Conservation (phyloP, 1,140 invertebrate species). For the Drosophila seguyi region DNA sequence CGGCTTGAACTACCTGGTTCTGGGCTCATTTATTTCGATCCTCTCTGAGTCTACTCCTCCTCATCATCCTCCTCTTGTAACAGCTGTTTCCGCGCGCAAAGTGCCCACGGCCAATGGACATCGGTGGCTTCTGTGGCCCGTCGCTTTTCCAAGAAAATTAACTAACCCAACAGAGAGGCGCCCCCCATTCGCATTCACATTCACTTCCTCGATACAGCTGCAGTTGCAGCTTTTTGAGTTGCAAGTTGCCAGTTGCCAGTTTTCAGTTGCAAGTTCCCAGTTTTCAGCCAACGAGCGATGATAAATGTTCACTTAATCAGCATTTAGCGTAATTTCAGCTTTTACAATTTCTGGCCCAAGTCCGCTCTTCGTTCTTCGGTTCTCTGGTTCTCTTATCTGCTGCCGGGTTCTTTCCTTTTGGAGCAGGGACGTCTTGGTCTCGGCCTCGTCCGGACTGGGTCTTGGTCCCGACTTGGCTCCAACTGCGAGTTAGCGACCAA, state of each 20-base stretch:
- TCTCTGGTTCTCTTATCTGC: slow-evolving; percentile 28
- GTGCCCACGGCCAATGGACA: slow-evolving; percentile 34
- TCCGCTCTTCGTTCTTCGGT: slow-evolving; percentile 24
- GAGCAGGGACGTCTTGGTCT: slow-evolving; percentile 33
- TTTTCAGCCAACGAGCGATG: slow-evolving; percentile 70
- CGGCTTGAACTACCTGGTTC: slow-evolving; percentile 29
- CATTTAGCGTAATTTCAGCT: slow-evolving; percentile 85
- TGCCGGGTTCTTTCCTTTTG: slow-evolving; percentile 28
- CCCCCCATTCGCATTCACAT: slow-evolving; percentile 50
- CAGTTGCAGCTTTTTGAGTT: slow-evolving; percentile 8
- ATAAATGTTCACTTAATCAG: slow-evolving; percentile 85
- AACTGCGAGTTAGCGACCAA: slow-evolving; percentile 79
- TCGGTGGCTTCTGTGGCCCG: slow-evolving; percentile 64
- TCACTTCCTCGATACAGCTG: slow-evolving; percentile 67
- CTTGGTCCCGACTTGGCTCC: slow-evolving; percentile 38
- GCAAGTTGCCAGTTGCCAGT: slow-evolving; percentile 14
- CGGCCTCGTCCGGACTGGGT: slow-evolving; percentile 17
- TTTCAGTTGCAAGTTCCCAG: slow-evolving; percentile 7
- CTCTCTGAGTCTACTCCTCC: neutral
- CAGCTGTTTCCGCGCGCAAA: slow-evolving; percentile 60
- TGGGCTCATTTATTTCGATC: slow-evolving; percentile 40
- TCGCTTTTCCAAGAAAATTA: slow-evolving; percentile 80
- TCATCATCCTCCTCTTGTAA: slow-evolving; percentile 8
- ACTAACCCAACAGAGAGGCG: slow-evolving; percentile 62
- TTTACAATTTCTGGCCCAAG: slow-evolving; percentile 67